Base-by-base conservation (phyloP, 2,888 invertebrate genomes). In the Antitype chi region DNA sequence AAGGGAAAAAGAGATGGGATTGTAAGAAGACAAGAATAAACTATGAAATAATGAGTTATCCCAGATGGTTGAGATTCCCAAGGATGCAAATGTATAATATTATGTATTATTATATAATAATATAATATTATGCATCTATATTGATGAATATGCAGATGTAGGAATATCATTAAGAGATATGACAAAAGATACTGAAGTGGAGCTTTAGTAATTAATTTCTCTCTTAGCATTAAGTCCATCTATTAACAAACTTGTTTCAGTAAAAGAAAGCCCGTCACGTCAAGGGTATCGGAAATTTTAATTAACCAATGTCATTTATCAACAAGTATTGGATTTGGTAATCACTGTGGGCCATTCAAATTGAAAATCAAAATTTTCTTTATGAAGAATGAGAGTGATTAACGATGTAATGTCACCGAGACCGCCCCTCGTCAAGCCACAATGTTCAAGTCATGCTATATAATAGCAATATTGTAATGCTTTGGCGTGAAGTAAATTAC, bases 331-430 rank as follows among this genome's bases (percentile, higher is more conserved):
- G 92, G 91, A 92, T 94, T 93, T 92, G 90, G 92, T 92, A 94
- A 95, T 94, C 93, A 91, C 91, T 87, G 92, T 88, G 88, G 90
- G 74, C 89, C 90, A 94, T 94, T 94, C 90, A 92, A 93, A 94
- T 94, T 95, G 94, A 95, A 96, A 95, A 95, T 95, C 94, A 94
- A 95, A 96, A 95, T 94, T 94, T 94, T 93, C 93, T 94, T 93
- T 89, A 84, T 87, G 90, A 91, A 92, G 91, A 94, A 94, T 93
- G 88, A 90, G 90, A 92, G 92, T 96, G 96, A 96, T 96, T 96
- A 95, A 96, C 94, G 96, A 96, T 92, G 93, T 89, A 85, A 90
- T 95, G 96, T 95, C 96, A 94, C 91, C 90, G 88, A 83, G 90
- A 88, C 89, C 91, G 90, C 93, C 95, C 94, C 93, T 93, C 93